A percentile compares a stretch with the other conserved stretches of the same genome.
Evolutionary conservation across 1,140 invertebrate genomes (phyloP).

Genomic region (Tetragnatha versicolor): DNA sequence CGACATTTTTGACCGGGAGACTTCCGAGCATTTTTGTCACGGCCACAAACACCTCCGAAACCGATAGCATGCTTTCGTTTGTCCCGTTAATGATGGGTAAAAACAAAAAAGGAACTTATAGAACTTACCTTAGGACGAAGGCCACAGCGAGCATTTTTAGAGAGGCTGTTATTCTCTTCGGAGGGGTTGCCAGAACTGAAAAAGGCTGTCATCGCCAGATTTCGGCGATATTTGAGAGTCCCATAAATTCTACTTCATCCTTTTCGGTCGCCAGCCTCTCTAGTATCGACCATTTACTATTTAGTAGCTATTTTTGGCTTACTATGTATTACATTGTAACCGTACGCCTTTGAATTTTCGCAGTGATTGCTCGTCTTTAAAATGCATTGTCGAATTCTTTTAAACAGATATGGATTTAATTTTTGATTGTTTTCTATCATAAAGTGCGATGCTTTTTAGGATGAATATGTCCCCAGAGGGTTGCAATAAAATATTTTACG

Average conservation of each 20-base stretch:
- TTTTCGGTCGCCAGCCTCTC: slow-evolving; percentile 32
- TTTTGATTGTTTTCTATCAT: too few species aligned
- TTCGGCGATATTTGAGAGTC: slow-evolving; percentile 18
- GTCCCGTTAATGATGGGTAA: slow-evolving; percentile 40
- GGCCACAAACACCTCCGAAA: neutral
- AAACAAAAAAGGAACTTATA: slow-evolving; percentile 53
- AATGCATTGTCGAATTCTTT: neutral
- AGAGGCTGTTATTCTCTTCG: slow-evolving; percentile 54
- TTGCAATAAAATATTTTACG: too few species aligned
- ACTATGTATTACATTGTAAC: slow-evolving; percentile 14
- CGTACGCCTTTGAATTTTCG: neutral
- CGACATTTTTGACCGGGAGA: slow-evolving; percentile 22
- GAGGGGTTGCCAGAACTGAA: slow-evolving; percentile 53
- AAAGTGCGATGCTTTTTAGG: too few species aligned
- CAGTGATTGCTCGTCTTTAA: neutral
- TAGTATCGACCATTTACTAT: slow-evolving; percentile 40
- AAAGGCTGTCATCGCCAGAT: slow-evolving; percentile 55
- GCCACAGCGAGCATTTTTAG: slow-evolving; percentile 50
- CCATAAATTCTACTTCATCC: slow-evolving; percentile 39
- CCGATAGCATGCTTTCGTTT: slow-evolving; percentile 9
- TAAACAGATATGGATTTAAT: too few species aligned
- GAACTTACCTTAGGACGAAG: slow-evolving; percentile 50
- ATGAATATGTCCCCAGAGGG: too few species aligned
- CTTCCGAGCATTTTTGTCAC: slow-evolving; percentile 8
- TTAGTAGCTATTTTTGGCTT: slow-evolving; percentile 29